Percentiles rank a stretch among this genome's conserved stretches.
Conservation (phyloP, 2,113 vertebrate species). For the Bothrops jararaca region DNA sequence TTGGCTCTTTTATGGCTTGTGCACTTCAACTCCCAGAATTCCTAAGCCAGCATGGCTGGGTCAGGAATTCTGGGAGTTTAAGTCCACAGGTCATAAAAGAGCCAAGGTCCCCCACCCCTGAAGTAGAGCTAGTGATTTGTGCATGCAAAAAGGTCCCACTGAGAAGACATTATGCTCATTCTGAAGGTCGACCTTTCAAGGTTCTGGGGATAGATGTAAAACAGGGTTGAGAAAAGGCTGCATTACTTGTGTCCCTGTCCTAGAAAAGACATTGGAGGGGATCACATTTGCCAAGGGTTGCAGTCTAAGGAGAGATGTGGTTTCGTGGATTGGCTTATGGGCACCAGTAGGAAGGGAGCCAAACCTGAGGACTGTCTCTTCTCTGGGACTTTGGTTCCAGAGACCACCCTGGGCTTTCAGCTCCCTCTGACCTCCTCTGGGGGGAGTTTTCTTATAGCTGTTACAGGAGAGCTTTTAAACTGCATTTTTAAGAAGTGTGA, state of each 20-base stretch:
- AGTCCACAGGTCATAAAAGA: no score
- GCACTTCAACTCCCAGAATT: no score
- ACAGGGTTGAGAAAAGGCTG: neutral
- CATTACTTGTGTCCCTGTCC: neutral
- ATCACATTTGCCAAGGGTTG: neutral
- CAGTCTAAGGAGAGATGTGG: neutral
- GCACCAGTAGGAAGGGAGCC: neutral
- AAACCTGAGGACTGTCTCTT: neutral
- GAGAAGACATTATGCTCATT: neutral
- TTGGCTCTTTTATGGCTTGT: no score
- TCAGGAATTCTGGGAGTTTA: no score
- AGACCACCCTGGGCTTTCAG: neutral
- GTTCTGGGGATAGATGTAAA: neutral
- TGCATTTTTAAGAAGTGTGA: neutral
- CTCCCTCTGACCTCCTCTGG: neutral
- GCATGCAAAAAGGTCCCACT: neutral
- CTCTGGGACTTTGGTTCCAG: neutral
- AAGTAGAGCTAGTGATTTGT: neutral
- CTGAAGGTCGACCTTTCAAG: neutral
- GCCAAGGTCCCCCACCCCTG: no score
- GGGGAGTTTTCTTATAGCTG: neutral
- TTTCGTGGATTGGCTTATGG: neutral
- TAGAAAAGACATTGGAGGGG: neutral
- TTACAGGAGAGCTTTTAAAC: neutral
- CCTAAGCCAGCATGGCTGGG: no score